These are phyloP conservation scores for Polietes domitor DNA, from an alignment of 2,888 invertebrate species.

Conservation along the genomic window DNA sequence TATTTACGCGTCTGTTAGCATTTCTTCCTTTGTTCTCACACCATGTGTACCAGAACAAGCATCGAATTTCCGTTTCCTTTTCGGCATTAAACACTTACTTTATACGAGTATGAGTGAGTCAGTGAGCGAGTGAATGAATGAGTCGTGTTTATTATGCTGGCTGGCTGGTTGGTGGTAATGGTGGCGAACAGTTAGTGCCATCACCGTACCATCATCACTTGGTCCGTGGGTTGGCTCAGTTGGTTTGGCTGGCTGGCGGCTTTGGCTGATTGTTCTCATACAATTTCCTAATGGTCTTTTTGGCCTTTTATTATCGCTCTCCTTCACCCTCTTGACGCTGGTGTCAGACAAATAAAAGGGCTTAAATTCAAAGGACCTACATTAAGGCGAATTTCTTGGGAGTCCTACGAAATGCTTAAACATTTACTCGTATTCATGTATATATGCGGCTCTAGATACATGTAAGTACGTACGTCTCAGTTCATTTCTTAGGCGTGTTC, in stretches of 20 bases:
- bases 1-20: background rate
- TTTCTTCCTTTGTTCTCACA: slow-evolving; percentile 8
- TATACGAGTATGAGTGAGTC: background rate
- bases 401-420: slow-evolving; percentile 59
- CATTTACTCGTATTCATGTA: slow-evolving; percentile 41
- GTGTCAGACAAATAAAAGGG: slow-evolving; percentile 29
- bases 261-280: background rate
- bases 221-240: background rate
- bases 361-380: slow-evolving; percentile 49
- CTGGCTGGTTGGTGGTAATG: background rate
- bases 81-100: slow-evolving; percentile 48
- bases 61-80: slow-evolving; percentile 63
- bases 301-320: background rate
- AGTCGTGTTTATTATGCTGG: slow-evolving; percentile 18
- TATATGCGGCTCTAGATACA: slow-evolving; percentile 44
- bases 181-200: slow-evolving; percentile 12
- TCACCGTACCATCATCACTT: background rate
- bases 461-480: slow-evolving; percentile 21
- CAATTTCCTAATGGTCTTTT: background rate
- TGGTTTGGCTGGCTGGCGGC: background rate
- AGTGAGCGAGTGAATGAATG: background rate
- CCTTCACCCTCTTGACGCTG: background rate
- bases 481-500: background rate
- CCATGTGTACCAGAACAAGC: slow-evolving; percentile 49
- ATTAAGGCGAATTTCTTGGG: slow-evolving; percentile 47